Percentiles rank a stretch among this genome's conserved stretches.
These are phyloP conservation scores for Drosophila kanekoi DNA, from an alignment of 2,888 invertebrate genomes.

Conservation along the genomic window DNA sequence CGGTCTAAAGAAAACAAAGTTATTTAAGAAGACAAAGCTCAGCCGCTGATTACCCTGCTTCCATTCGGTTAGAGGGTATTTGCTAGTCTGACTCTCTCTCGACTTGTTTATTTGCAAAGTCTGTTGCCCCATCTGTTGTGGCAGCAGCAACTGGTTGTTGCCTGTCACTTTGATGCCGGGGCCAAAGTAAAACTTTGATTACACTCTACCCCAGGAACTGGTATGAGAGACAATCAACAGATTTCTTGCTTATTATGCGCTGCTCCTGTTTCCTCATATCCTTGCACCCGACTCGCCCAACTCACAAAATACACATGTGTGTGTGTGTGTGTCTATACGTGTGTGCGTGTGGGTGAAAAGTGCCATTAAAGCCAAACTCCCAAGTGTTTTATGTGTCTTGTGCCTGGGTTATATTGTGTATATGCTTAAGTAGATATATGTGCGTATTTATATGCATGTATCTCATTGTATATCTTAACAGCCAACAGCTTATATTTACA, in stretches of 20 bases:
- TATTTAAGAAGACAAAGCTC: too few species aligned
- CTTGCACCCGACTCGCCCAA: neutral
- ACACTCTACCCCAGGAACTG: constrained; percentile 31
- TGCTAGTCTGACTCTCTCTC: neutral
- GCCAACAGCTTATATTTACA: constrained; percentile 21
- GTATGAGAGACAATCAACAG: constrained; percentile 57
- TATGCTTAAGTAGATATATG: constrained; percentile 29
- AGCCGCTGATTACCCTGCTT: too few species aligned
- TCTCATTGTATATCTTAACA: constrained; percentile 32
- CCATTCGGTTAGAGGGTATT: neutral
- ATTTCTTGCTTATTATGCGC: constrained; percentile 74
- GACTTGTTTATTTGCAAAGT: constrained; percentile 12
- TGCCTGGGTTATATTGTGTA: constrained; percentile 20
- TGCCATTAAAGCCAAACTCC: constrained; percentile 63
- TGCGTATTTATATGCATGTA: constrained; percentile 20
- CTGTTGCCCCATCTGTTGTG: constrained; percentile 17
- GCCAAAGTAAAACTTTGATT: constrained; percentile 61
- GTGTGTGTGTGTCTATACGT: neutral
- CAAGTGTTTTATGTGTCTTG: constrained; percentile 62
- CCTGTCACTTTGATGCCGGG: constrained; percentile 41
- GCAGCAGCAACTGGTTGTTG: constrained; percentile 54
- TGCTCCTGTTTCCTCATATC: constrained; percentile 27
- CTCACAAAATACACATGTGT: constrained; percentile 5
- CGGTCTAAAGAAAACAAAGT: too few species aligned
- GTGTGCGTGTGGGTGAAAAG: constrained; percentile 54